Evolutionary conservation across 2,113 vertebrate genomes (phyloP).

Genomic region (Alosa alosa): DNA sequence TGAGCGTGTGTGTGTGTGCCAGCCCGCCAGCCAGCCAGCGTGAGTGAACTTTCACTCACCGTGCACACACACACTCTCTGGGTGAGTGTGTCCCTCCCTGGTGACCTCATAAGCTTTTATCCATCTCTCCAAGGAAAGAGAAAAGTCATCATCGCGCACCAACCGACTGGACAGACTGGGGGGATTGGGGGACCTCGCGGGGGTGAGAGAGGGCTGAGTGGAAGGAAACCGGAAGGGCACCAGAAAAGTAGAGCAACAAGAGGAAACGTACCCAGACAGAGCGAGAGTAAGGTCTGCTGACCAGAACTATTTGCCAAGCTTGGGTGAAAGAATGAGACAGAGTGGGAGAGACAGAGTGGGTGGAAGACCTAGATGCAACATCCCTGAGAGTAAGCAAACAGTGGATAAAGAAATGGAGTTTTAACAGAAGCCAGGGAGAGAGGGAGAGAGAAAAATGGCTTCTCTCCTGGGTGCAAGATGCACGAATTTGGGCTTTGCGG

Average conservation of each 20-base stretch:
- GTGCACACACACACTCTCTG: constrained; percentile 21
- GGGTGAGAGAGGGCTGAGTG: neutral
- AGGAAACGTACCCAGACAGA: constrained; percentile 37
- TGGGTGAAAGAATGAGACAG: constrained; percentile 49
- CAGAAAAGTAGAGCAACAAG: constrained; percentile 42
- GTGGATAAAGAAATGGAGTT: neutral
- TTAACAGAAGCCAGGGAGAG: constrained; percentile 32
- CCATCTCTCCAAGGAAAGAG: constrained; percentile 32
- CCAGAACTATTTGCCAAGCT: constrained; percentile 13
- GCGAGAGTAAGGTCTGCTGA: constrained; percentile 51
- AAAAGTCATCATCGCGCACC: neutral
- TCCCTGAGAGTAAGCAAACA: neutral
- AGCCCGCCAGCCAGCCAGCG: neutral
- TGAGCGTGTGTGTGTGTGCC: neutral
- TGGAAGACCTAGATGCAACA: constrained; percentile 42
- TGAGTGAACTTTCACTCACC: constrained; percentile 66
- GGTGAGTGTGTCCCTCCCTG: constrained; percentile 48
- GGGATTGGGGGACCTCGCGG: neutral
- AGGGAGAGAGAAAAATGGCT: constrained; percentile 41
- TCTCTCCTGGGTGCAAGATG: constrained; percentile 58
- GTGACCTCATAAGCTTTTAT: constrained; percentile 42
- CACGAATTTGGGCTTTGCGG: constrained; percentile 50
- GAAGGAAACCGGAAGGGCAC: constrained; percentile 12
- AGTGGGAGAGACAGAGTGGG: constrained; percentile 64
- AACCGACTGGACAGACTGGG: neutral